Base-by-base conservation (phyloP, 1,140 invertebrate species). In the Cylas formicarius region DNA sequence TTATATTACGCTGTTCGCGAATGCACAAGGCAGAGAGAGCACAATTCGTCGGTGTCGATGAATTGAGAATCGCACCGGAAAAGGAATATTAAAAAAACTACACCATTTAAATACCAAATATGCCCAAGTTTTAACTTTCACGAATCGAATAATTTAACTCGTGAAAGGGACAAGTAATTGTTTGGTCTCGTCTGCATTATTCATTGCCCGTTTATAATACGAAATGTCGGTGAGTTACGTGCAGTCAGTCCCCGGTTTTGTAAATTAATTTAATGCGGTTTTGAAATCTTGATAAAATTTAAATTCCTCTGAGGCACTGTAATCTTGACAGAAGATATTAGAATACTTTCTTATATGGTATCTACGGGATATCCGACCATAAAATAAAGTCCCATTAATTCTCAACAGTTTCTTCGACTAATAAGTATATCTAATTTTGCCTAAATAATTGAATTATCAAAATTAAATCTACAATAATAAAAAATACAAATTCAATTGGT, bases 101-200 rank as follows among this genome's bases (percentile, higher is more conserved):
- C 33, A 20, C 11, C 19, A 39, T 39, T 27, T 39, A 39, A 39
- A 39, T 39, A 39, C 37, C 37, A 39, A 39, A 39, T 39, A 26
- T 7, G 17, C 23, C 9, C n/a, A 27, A 9, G 22, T 10, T n/a
- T 27, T 16, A 6, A 8, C 37, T 39, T 39, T 39, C 37, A 39
- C 22, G 28, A 11, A 20, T 4, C 29, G 11, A 39, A 39, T 39
- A 39, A 4, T 39, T 39, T 27, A 22, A 26, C 10, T 14, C n/a
- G 3, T 19, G 16, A 35, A 35, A 35, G 33, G 10, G 18, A 17
- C 14, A 13, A 7, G 28, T 16, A 31, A 16, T 31, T 16, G 28
- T 31, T 31, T 31, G 6, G 28, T 16, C 33, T 35, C 17, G 7
- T 35, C 22, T 35, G 33, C 19, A 35, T 35, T 35, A 35, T 35